phyloP scores from a whole-genome alignment of 2,113 vertebrate species.

The Rostratula benghalensis region DNA sequence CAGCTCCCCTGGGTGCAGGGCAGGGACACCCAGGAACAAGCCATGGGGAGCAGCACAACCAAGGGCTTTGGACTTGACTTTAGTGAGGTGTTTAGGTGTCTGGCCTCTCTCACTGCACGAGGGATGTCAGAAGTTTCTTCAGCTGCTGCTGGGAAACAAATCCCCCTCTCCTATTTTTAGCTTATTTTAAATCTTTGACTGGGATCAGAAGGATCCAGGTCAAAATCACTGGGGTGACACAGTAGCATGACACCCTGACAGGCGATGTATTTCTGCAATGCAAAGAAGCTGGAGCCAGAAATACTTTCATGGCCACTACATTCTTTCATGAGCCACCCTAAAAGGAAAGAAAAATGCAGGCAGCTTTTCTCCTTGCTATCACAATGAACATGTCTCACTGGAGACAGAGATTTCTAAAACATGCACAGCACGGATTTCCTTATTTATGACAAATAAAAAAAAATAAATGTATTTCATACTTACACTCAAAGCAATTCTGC shows the following conservation, averaged over 20 bases:
- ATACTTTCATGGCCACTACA: slow-evolving; percentile 11
- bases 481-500: neutral
- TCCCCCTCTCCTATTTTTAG: slow-evolving; percentile 57
- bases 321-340: slow-evolving; percentile 33
- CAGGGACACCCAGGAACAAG: neutral
- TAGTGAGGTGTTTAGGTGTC: neutral
- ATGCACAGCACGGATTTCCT: neutral
- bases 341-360: slow-evolving; percentile 40
- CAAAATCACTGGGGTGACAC: slow-evolving; percentile 59
- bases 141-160: slow-evolving; percentile 67
- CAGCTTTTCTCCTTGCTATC: neutral
- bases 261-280: slow-evolving; percentile 17
- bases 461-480: neutral
- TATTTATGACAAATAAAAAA: neutral
- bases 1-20: neutral
- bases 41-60: neutral
- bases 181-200: slow-evolving; percentile 55
- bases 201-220: slow-evolving; percentile 59
- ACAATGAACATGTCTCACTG: neutral
- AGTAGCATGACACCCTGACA: slow-evolving; percentile 24
- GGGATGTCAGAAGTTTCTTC: slow-evolving; percentile 29
- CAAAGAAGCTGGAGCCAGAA: slow-evolving; percentile 43
- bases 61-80: neutral
- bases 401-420: neutral
- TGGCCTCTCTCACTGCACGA: neutral